A percentile compares a stretch with the other conserved stretches of the same genome.
phyloP scores from a whole-genome alignment of 1,140 invertebrate genomes.

The Lamellibrachia luymesi region DNA sequence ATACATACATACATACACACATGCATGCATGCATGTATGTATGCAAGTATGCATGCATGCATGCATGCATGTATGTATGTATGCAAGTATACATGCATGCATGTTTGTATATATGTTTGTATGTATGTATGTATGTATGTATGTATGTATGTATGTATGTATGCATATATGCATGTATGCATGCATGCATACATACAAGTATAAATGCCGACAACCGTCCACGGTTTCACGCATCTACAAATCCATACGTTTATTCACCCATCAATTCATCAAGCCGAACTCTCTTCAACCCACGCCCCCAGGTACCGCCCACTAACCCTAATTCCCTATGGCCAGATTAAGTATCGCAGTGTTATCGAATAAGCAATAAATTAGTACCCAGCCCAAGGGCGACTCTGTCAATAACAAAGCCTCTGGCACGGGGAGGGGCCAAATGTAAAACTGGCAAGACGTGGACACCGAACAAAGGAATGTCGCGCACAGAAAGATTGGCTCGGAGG shows the following conservation, averaged over 20 bases:
- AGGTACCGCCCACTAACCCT: neutral
- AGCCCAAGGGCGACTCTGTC: neutral
- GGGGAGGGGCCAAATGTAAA: neutral
- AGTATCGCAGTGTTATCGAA: neutral
- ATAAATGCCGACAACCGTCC: neutral
- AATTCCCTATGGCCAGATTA: neutral
- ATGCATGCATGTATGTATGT: neutral
- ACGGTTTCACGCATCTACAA: neutral
- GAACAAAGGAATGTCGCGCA: too few relatives aligned
- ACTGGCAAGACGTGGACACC: neutral
- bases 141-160: too few relatives aligned
- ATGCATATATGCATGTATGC: neutral
- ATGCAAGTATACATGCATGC: neutral
- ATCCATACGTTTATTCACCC: neutral
- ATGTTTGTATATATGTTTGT: neutral
- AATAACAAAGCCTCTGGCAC: neutral
- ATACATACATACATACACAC: too few relatives aligned
- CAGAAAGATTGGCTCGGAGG: neutral
- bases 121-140: neutral
- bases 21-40: neutral
- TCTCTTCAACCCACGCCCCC: neutral
- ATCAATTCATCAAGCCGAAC: neutral
- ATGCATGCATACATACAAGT: neutral
- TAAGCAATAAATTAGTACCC: neutral
- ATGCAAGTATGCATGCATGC: neutral